Conservation (phyloP, 1,140 invertebrate species). For the Leucophenga varia region DNA sequence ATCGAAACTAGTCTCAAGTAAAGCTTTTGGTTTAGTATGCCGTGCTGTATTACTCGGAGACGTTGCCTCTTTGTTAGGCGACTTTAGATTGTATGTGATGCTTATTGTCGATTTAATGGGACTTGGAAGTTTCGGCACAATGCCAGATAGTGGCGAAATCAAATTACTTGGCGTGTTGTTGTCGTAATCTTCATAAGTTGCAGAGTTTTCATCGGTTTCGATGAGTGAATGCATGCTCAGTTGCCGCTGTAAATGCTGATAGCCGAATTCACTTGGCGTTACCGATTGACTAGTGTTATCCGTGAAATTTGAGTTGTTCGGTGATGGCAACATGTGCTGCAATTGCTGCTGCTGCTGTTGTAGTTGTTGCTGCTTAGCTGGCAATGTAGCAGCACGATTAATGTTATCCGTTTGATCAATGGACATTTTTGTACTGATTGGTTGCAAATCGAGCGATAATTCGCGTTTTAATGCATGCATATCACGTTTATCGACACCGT, state of each 20-base stretch:
- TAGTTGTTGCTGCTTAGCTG: slow-evolving; percentile 34
- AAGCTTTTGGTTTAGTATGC: slow-evolving; percentile 18
- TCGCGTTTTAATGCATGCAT: slow-evolving; percentile 51
- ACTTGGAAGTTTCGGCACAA: slow-evolving; percentile 42
- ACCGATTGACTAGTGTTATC: slow-evolving; percentile 57
- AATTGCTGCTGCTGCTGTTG: slow-evolving; percentile 24
- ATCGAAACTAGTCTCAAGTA: slow-evolving; percentile 52
- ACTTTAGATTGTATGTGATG: slow-evolving; percentile 64
- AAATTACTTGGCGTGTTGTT: slow-evolving; percentile 44
- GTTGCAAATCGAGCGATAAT: slow-evolving; percentile 45
- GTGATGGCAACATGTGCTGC: slow-evolving; percentile 31
- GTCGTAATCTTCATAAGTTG: slow-evolving; percentile 48
- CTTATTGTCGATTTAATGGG: slow-evolving; percentile 68
- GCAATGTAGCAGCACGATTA: slow-evolving; percentile 31
- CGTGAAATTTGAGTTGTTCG: slow-evolving; percentile 54
- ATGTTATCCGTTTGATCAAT: slow-evolving; percentile 24
- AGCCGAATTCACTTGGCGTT: slow-evolving; percentile 54
- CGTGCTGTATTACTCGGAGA: slow-evolving; percentile 2
- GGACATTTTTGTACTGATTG: slow-evolving; percentile 20
- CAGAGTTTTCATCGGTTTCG: slow-evolving; percentile 48
- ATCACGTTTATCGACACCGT: slow-evolving; percentile 39
- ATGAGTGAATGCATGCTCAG: slow-evolving; percentile 49
- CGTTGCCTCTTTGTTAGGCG: slow-evolving; percentile 38
- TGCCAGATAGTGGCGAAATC: slow-evolving; percentile 23
- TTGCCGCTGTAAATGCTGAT: slow-evolving; percentile 52